Evolutionary conservation across 1,140 invertebrate genomes (phyloP).

Genomic region (Planococcus citri): DNA sequence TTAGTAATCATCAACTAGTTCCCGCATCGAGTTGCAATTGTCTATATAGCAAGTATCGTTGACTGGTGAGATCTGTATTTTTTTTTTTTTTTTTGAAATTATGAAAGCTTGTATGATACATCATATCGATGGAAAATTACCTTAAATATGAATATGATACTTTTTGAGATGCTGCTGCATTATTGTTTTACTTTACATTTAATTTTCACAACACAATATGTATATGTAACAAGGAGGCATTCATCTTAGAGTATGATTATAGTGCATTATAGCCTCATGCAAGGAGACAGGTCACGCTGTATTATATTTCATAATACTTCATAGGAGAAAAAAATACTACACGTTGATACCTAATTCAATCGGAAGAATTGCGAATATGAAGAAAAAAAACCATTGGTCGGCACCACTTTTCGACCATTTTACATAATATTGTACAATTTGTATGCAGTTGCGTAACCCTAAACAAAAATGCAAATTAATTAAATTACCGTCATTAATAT

Average conservation of each 20-base stretch:
- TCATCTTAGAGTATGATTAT: not conserved
- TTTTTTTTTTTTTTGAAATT: not conserved
- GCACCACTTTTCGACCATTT: not conserved
- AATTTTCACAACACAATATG: no score
- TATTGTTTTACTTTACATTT: no score
- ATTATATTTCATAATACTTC: not conserved
- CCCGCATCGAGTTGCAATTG: not conserved
- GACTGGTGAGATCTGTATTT: not conserved
- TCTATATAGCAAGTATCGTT: not conserved
- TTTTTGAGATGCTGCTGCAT: no score
- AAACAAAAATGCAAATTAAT: no score
- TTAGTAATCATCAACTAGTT: not conserved
- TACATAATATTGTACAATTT: not conserved
- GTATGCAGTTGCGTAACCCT: not conserved
- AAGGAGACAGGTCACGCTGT: not conserved
- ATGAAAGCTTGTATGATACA: not conserved
- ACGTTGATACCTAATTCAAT: not conserved
- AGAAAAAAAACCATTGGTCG: not conserved
- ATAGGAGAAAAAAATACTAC: not conserved
- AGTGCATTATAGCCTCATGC: not conserved
- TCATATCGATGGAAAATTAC: not conserved
- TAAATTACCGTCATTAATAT: no score
- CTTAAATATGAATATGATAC: not conserved
- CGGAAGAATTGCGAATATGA: not conserved
- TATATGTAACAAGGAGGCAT: no score